A percentile compares a stretch with the other conserved stretches of the same genome.
Evolutionary conservation across 2,888 invertebrate genomes (phyloP).

Genomic region (Rambutsinella grinnellia): DNA sequence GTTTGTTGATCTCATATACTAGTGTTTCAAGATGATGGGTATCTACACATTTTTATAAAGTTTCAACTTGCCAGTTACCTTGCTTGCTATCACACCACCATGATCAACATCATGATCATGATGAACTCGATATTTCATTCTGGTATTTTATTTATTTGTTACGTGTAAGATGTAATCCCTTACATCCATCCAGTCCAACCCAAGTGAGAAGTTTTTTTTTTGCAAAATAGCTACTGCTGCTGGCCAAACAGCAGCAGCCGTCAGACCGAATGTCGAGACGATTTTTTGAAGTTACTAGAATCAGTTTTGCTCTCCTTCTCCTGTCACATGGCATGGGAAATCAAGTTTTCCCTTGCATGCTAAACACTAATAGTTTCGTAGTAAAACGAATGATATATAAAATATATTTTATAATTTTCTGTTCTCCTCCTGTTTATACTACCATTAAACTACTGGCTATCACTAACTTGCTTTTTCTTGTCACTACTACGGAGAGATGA

Average conservation of each 20-base stretch:
- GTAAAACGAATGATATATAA: background rate
- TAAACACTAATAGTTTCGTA: conserved; percentile 1
- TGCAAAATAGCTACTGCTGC: background rate
- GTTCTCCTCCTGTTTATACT: background rate
- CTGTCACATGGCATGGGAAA: conserved; percentile 52
- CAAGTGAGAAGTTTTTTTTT: conserved; percentile 7
- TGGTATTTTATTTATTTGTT: background rate
- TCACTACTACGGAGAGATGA: background rate
- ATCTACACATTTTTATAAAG: too few species aligned
- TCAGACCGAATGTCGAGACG: conserved; percentile 22
- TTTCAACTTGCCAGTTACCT: too few species aligned
- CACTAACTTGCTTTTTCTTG: background rate
- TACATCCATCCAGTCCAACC: background rate
- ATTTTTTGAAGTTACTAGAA: background rate
- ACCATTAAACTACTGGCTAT: background rate
- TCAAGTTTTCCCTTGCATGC: conserved; percentile 43
- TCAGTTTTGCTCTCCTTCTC: conserved; percentile 16
- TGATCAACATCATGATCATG: background rate
- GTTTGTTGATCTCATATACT: conserved; percentile 51
- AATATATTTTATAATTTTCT: background rate
- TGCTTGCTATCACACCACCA: background rate
- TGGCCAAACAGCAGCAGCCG: conserved; percentile 2
- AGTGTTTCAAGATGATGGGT: too few species aligned
- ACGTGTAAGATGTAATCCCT: background rate
- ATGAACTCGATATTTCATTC: conserved; percentile 25